Base-by-base conservation (phyloP, 2,113 vertebrate species). In the Grammatotria lemairii region DNA sequence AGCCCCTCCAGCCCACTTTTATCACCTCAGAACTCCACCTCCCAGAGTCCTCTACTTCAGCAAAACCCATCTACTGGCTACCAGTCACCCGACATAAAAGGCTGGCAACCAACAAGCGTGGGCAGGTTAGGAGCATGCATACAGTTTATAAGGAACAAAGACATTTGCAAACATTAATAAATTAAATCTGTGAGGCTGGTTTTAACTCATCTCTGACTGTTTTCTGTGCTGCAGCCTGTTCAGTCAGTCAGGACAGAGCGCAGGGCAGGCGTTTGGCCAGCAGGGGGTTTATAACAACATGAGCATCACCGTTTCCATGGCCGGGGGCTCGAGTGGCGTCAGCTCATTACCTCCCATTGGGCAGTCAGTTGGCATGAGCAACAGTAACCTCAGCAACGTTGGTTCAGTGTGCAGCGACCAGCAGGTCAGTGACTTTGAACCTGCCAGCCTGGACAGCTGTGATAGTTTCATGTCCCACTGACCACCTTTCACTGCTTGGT, bases 231-330 rank as follows among this genome's bases (percentile, higher is more conserved):
- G 6, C 97, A 99, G 98, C 68, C 96, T 98, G 26, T 99, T 97
- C 96, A 96, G 95, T 94, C 97, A 96, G 90, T 92, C 96, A 1
- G 97, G 97, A 57, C 98, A 97, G 96, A 95, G 86, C 81, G 53
- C 96, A 0, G 95, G 95, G 16, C 97, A 95, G 45, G 78, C 88
- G 2, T 97, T 96, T 19, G 92, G 94, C 83, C 98, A 98, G 95
- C 98, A 98, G 92, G 98, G 98, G 86, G 96, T 99, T 55, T 99
- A 99, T 97, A 99, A 99, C 97, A 99, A 99, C 94, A 99, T 99
- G 98, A 99, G 98, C 96, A 99, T 99, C 96, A 99, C 98, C 0
- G 98, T 99, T 84, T 98, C 98, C 92, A 99, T 99, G 98, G 98
- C 97, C 0, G 97, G 98, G 26, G 97, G 97, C 70, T 97, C 97